Evolutionary conservation across 2,113 vertebrate species (phyloP).

Genomic region (Felis chaus): DNA sequence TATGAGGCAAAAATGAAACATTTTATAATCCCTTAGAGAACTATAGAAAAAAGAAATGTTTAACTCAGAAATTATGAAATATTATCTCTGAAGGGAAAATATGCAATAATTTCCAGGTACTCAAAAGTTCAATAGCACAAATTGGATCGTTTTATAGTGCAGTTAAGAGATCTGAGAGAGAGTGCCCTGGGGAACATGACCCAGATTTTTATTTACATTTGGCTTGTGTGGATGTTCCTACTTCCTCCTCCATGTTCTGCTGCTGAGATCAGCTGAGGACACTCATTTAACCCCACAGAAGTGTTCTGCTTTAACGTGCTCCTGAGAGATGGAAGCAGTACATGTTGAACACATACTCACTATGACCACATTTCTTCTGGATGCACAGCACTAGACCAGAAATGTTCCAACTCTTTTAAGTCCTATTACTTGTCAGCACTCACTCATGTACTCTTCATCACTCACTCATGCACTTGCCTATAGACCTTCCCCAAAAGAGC

Average conservation of each 20-base stretch:
- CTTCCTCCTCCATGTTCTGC: not conserved
- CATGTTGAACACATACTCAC: not conserved
- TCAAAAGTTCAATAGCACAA: not conserved
- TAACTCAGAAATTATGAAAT: not conserved
- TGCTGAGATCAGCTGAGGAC: not conserved
- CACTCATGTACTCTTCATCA: not conserved
- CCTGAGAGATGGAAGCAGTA: not conserved
- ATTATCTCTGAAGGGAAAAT: not conserved
- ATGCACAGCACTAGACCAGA: not conserved
- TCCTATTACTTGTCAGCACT: not conserved
- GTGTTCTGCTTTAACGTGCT: not conserved
- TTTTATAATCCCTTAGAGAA: slow-evolving; percentile 1
- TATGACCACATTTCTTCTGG: not conserved
- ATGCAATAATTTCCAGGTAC: not conserved
- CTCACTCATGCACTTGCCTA: not conserved
- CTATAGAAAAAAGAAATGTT: not conserved
- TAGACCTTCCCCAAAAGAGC: not conserved
- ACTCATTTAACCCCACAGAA: not conserved
- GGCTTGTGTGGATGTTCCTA: not conserved
- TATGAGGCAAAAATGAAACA: not conserved
- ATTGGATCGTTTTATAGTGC: not conserved
- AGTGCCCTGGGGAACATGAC: not conserved
- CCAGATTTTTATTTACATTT: not conserved
- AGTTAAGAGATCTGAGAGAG: not conserved
- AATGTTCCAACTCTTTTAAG: not conserved